phyloP scores from a whole-genome alignment of 2,797 vertebrate genomes.

The Myripristis jacobus region DNA sequence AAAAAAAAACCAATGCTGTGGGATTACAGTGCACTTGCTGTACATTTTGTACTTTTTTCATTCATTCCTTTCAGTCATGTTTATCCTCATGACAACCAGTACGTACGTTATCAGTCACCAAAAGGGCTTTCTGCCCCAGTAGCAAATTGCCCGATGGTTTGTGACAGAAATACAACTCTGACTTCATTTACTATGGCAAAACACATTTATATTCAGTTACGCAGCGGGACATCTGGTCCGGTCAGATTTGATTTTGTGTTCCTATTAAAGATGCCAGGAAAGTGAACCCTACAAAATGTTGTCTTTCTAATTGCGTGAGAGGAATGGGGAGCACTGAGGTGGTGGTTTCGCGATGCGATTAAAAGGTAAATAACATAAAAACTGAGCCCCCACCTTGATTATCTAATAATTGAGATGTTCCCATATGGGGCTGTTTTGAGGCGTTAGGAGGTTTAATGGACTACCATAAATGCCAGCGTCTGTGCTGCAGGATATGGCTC shows the following conservation, averaged over 20 bases:
- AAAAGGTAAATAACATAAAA: constrained; percentile 46
- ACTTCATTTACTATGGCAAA: constrained; percentile 27
- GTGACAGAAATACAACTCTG: constrained; percentile 33
- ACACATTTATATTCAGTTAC: constrained; percentile 25
- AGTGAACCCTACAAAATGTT: constrained; percentile 26
- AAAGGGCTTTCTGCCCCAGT: constrained; percentile 27
- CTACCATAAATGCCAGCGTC: constrained; percentile 53
- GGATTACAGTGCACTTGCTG: constrained; percentile 36
- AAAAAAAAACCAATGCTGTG: constrained; percentile 38
- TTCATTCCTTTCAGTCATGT: too few species aligned
- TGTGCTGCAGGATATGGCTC: constrained; percentile 63
- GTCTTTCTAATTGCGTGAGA: constrained; percentile 31
- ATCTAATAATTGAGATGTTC: constrained; percentile 66
- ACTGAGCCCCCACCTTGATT: constrained; percentile 29
- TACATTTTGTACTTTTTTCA: too few species aligned
- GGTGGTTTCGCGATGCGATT: constrained; percentile 11
- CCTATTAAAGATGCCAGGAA: constrained; percentile 44
- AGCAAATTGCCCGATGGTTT: constrained; percentile 42
- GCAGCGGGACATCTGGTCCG: constrained; percentile 48
- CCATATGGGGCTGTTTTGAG: constrained; percentile 54
- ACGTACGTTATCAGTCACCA: constrained; percentile 47
- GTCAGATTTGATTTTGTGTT: constrained; percentile 44
- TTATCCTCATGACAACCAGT: constrained; percentile 38
- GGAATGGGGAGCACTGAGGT: constrained; percentile 1
- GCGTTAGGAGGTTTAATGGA: constrained; percentile 68